phyloP scores from a whole-genome alignment of 92 coral and sea anemone species.

The Zoanthus gigantus region DNA sequence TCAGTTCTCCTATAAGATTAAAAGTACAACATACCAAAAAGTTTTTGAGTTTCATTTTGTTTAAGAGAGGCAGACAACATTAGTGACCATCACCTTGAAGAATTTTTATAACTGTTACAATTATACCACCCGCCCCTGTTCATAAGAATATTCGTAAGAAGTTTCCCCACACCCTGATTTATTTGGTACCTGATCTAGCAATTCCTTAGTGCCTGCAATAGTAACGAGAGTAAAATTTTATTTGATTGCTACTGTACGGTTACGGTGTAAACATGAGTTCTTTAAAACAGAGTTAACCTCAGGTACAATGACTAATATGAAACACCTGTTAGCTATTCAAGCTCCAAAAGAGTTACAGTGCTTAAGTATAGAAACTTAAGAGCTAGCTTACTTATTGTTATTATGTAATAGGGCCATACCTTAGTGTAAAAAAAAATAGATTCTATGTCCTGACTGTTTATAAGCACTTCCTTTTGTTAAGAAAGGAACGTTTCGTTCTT shows the following conservation, averaged over 20 bases:
- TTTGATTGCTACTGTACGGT: not conserved
- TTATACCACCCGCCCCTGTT: not conserved
- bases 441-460: not conserved
- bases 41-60: too few species aligned
- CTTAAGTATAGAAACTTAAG: too few species aligned
- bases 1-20: too few species aligned
- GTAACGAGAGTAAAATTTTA: not conserved
- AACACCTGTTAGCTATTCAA: too few species aligned
- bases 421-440: not conserved
- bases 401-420: not conserved
- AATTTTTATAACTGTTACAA: too few species aligned
- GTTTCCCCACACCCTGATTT: not conserved
- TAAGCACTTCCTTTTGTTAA: not conserved
- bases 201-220: not conserved
- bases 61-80: too few species aligned
- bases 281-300: not conserved
- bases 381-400: not conserved
- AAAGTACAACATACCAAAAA: too few species aligned
- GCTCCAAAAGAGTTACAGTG: too few species aligned
- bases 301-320: too few species aligned
- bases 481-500: not conserved
- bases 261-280: not conserved
- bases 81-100: too few species aligned
- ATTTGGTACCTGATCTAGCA: not conserved
- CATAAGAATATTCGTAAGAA: not conserved